These are phyloP conservation scores for Cercopithecus mona DNA, from an alignment of 2,113 vertebrate genomes.

Conservation along the genomic window DNA sequence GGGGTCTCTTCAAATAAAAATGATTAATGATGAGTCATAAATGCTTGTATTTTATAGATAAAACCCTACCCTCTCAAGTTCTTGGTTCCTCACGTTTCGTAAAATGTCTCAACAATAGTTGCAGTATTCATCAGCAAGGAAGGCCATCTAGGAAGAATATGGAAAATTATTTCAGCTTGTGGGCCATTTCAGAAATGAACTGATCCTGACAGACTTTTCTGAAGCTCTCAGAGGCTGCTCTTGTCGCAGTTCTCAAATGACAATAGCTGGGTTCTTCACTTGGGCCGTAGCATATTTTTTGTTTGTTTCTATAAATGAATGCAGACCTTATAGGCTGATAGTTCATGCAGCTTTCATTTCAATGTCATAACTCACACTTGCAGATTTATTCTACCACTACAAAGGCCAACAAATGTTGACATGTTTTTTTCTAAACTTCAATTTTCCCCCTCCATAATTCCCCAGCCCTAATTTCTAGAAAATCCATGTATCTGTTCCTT, in stretches of 20 bases:
- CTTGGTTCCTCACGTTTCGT: conserved; percentile 73
- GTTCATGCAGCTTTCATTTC: background rate
- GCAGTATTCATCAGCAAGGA: conserved; percentile 79
- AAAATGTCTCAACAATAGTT: conserved; percentile 82
- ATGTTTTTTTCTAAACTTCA: background rate
- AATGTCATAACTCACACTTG: background rate
- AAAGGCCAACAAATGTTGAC: background rate
- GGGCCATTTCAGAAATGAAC: background rate
- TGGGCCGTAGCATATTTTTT: rapidly evolving
- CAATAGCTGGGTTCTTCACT: too few relatives aligned
- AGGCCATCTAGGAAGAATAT: conserved; percentile 68
- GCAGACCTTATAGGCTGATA: too few relatives aligned
- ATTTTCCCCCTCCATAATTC: background rate
- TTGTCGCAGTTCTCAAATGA: too few relatives aligned
- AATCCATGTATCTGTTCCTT: background rate
- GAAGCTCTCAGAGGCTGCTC: background rate
- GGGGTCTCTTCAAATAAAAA: background rate
- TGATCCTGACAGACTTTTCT: background rate
- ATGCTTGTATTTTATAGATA: background rate
- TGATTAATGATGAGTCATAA: background rate
- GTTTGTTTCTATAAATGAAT: background rate
- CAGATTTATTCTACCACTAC: background rate
- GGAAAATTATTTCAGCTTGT: background rate
- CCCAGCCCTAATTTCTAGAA: background rate
- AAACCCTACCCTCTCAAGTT: conserved; percentile 79